Evolutionary conservation across 2,797 vertebrate genomes (phyloP).

Genomic region (Tokudaia muenninki): DNA sequence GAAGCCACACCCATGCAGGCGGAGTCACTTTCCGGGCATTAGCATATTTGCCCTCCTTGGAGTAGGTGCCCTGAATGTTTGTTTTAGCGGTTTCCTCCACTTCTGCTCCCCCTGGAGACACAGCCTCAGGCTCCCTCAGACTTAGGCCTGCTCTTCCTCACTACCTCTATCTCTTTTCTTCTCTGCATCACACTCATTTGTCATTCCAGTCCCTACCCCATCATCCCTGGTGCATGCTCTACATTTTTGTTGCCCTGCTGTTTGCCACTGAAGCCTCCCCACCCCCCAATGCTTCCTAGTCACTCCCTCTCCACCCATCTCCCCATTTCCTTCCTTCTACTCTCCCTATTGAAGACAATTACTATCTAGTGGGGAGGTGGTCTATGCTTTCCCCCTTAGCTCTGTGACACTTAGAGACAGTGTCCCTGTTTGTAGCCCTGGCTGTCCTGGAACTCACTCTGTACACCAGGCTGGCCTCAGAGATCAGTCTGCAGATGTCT

Average conservation of each 20-base stretch:
- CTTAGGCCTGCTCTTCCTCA: too few species aligned
- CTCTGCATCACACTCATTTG: neutral
- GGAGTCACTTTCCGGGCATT: too few species aligned
- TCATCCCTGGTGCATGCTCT: neutral
- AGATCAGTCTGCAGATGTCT: too few species aligned
- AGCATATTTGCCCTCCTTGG: too few species aligned
- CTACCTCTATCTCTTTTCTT: neutral
- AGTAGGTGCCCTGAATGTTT: too few species aligned
- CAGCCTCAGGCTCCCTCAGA: neutral
- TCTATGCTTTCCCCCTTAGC: neutral
- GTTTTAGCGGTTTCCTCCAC: too few species aligned
- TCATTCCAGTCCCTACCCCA: neutral
- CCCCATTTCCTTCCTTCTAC: neutral
- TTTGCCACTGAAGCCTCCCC: neutral
- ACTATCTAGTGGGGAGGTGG: neutral
- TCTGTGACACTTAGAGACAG: neutral
- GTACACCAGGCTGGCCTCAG: too few species aligned
- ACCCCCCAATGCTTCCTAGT: neutral
- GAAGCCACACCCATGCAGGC: too few species aligned
- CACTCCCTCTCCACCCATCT: neutral
- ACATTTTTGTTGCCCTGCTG: neutral
- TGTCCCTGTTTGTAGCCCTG: too few species aligned
- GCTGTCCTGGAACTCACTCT: too few species aligned
- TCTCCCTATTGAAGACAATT: neutral
- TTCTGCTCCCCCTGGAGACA: too few species aligned